Base-by-base conservation (phyloP, 1,140 invertebrate genomes). In the Meloidogyne chitwoodi region DNA sequence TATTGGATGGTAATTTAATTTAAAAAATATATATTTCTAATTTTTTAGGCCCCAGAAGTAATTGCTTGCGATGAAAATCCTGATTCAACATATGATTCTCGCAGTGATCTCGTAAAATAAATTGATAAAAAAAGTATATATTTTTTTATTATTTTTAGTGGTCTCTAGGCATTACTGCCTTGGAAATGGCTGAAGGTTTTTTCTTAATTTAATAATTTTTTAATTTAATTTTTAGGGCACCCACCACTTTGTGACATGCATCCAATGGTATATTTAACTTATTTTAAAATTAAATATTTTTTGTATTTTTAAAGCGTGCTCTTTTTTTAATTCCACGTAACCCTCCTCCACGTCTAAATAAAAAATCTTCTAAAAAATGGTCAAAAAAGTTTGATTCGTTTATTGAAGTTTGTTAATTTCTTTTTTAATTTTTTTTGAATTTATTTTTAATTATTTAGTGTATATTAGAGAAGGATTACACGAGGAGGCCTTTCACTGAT, bases 51-150 rank as follows among this genome's bases (percentile, higher is more conserved):
- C 11, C 91, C 91, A 48, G 91, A 92, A 89, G 97, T 99, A n/a
- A 99, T 99, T 88, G 96, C 96, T 68, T 99, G 97, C 89, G 97
- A 99, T 90, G 96, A 99, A 89, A 99, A 99, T 90, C 94, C 96
- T 63, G 96, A 99, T 88, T 96, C 96, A 38, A 99, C 97, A 56
- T 99, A 99, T 88, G 97, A 99, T 88, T 98, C 98, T 90, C 92
- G 96, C 88, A 96, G 93, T 88, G 96, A 99, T 89, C 90, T 98
- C 66, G 71, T 73, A 11, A n/a, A 34, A 3, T 62, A 34, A 63
- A 22, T 34, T 24, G 0, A 44, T 14, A 41, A 5, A 26, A 48
- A 12, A 38, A 41, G 62, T 44, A 62, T 29, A 31, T 10, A 12
- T 26, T 4, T 8, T 19, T 14, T 5, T 70, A 27, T 71, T 19